Evolutionary conservation across 2,113 vertebrate species (phyloP).

Genomic region (human (Homo sapiens)): DNA sequence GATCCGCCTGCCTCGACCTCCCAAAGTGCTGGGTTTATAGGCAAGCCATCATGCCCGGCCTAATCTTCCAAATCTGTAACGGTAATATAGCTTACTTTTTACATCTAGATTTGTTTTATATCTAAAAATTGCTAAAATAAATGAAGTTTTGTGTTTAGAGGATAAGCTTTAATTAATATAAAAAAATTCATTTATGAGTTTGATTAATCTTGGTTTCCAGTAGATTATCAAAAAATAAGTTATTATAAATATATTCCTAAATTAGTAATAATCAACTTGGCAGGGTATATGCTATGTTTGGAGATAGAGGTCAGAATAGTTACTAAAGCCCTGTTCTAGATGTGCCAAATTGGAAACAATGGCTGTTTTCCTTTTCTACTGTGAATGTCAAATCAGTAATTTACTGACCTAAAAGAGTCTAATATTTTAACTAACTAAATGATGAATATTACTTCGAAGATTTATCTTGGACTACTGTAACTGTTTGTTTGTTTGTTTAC

Average conservation of each 20-base stretch:
- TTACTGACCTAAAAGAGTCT: slow-evolving; percentile 1
- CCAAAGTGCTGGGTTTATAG: neutral
- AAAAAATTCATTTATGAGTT: neutral
- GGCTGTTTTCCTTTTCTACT: neutral
- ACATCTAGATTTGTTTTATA: slow-evolving; percentile 33
- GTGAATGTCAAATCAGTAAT: neutral
- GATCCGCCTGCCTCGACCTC: neutral
- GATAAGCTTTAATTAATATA: slow-evolving; percentile 9
- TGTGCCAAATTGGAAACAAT: neutral
- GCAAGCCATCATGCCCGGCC: neutral
- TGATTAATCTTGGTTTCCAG: neutral
- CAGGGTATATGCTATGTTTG: neutral
- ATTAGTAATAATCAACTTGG: neutral
- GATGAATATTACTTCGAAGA: slow-evolving; percentile 34
- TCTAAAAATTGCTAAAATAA: slow-evolving; percentile 22
- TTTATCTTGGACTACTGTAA: neutral
- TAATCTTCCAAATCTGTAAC: neutral
- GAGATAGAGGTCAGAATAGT: neutral
- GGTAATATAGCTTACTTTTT: neutral
- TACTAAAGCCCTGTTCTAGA: neutral
- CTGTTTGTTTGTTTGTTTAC: too few relatives aligned
- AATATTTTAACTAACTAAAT: slow-evolving; percentile 43
- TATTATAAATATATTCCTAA: neutral
- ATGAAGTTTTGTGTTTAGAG: neutral
- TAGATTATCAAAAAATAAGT: slow-evolving; percentile 16